Percentiles rank a stretch among this genome's conserved stretches.
Evolutionary conservation across 2,113 vertebrate genomes (phyloP).

Genomic region (Syngnathoides biaculeatus): DNA sequence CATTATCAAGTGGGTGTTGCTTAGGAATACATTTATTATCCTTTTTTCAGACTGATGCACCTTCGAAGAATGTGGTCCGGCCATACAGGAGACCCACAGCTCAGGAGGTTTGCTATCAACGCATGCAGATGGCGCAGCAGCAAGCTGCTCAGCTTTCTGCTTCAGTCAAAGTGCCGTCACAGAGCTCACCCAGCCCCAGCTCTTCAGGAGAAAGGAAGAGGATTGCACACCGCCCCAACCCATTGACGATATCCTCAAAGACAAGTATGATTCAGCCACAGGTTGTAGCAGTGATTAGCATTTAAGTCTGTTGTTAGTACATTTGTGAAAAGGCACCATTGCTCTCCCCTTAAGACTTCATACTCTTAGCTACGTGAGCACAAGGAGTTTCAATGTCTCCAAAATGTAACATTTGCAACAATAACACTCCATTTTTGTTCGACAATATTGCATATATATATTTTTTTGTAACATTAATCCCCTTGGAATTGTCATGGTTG

Average conservation of each 20-base stretch:
- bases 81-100: constrained; percentile 78
- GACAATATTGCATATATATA: background rate
- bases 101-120: constrained; percentile 90
- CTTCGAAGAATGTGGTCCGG: constrained; percentile 58
- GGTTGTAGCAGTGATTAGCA: background rate
- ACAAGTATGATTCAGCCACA: constrained; percentile 56
- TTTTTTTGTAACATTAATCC: background rate
- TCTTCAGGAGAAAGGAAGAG: constrained; percentile 81
- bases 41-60: constrained; percentile 64
- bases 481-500: no score
- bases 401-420: background rate
- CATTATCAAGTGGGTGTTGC: background rate
- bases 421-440: background rate
- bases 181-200: constrained; percentile 39
- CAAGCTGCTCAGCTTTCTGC: constrained; percentile 76
- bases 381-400: background rate
- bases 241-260: constrained; percentile 53
- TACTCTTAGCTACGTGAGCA: background rate
- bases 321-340: background rate
- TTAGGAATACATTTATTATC: constrained; percentile 1
- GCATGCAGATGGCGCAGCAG: constrained; percentile 87
- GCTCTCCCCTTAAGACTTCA: background rate
- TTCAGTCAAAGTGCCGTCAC: constrained; percentile 53
- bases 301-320: background rate
- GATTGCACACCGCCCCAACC: constrained; percentile 83